Base-by-base conservation (phyloP, 2,888 invertebrate species). In the Leptopilina syphax region DNA sequence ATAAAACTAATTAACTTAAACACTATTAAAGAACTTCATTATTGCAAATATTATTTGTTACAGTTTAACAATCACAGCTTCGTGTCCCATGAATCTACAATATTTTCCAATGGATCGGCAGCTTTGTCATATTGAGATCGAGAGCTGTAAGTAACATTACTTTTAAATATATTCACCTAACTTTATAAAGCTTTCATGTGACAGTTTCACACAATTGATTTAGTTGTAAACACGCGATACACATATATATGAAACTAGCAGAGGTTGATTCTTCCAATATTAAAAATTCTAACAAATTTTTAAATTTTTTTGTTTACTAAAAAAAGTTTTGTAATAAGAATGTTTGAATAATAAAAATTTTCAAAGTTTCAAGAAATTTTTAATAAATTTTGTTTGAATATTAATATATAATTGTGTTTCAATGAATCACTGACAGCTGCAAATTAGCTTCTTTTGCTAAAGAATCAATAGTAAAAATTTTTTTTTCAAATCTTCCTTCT, bases 31-130 rank as follows among this genome's bases (percentile, higher is more conserved):
- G 18, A 18, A 18, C 18, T 18, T 18, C 18, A 18, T 18, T 18
- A 34, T 34, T 34, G 3, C 34, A 34, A 34, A 34, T 79, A 70
- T 81, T 83, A 80, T 83, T 83, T 87, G 86, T 94, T 94, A 73
- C 94, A 97, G 97, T 92, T 95, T 98, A 93, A 98, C 98, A 85
- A 97, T 98, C 90, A 98, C 98, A 84, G 97, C 98, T 85, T 97
- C 98, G 87, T 98, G 98, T 93, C 98, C 98, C 80, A 98, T 98
- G 98, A 97, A 98, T 92, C 95, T 98, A 77, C 97, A 98, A 92
- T 98, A 98, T 93, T 98, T 98, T 92, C 98, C 98, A 63, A 98
- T 98, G 98, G 98, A 98, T 92, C 95, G 97, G 87, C 98, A 98
- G 92, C 93, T 97, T 85, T 98, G 98, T 93, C 96, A 97, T 92